Evolutionary conservation across 2,888 invertebrate genomes (phyloP).

Genomic region (Anagyrus pseudococci): DNA sequence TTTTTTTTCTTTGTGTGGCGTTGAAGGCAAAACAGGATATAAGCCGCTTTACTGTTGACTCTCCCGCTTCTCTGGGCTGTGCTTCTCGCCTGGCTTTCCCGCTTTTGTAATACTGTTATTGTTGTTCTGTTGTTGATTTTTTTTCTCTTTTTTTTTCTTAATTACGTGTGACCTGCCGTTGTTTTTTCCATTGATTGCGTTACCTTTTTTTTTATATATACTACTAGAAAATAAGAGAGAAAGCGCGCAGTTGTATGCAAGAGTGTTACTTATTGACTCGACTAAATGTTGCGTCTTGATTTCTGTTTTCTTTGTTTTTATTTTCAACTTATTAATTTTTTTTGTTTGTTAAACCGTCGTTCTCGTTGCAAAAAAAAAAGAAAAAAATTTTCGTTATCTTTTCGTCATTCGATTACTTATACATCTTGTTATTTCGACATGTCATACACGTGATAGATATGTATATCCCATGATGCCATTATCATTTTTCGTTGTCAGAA

Average conservation of each 20-base stretch:
- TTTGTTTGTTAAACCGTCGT: constrained; percentile 6
- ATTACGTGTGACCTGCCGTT: constrained; percentile 26
- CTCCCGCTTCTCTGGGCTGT: constrained; percentile 24
- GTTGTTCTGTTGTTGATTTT: constrained; percentile 5
- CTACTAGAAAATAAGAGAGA: constrained; percentile 17
- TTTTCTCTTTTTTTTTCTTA: constrained; percentile 7
- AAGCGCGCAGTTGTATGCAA: constrained; percentile 25
- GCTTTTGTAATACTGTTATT: constrained; percentile 30
- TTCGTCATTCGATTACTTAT: not conserved
- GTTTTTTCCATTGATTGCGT: constrained; percentile 22
- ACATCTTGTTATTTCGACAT: not conserved
- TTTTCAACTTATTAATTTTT: constrained; percentile 1
- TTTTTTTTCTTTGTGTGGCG: constrained; percentile 7
- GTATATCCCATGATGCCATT: constrained; percentile 1
- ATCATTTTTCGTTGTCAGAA: constrained; percentile 17
- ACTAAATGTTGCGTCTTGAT: constrained; percentile 2
- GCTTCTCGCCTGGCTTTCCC: constrained; percentile 33
- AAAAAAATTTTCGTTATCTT: constrained; percentile 2
- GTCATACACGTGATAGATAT: constrained; percentile 9
- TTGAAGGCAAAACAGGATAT: not conserved
- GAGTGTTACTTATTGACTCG: constrained; percentile 17
- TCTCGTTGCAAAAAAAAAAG: not conserved
- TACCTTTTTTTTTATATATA: constrained; percentile 13
- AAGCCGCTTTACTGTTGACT: constrained; percentile 12
- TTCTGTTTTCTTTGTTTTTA: constrained; percentile 6